Evolutionary conservation across 2,888 invertebrate genomes (phyloP), one percentile per base, ranked within the genome.

Genomic region (Leptopilina syphax): DNA sequence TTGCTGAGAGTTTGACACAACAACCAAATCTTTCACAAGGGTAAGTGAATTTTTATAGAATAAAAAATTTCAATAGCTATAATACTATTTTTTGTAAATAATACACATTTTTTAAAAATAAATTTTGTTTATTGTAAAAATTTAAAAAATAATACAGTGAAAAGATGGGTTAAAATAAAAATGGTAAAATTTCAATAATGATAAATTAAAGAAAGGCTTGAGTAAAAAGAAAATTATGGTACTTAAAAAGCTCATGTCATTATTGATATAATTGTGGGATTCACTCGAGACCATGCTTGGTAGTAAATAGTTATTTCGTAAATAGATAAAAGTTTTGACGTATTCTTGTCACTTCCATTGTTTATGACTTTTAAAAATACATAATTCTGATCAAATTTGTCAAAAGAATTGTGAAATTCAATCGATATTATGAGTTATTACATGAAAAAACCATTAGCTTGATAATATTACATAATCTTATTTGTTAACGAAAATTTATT

Each of bases 11-110:
- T 79, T 83, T 91, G 54, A 87, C 86, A 3, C 88, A 89, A 79
- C 89, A 90, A 81, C 90, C 91, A 54, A 91, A 92, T 87, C 85
- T 91, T 65, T 92, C 91, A 7, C 90, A 91, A 84, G 91, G 89
- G 91, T 92, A 80, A 89, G 91, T 44, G 3, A 44, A 8, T 44
- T 8, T 44, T 44, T 44, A 44, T 6, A 8, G 0, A 8, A 8
- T 44, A 44, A 44, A 44, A 44, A 44, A 34, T 34, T 1, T 34
- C 5, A 8, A 44, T 44, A 44, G 8, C 5, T 1, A 44, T 44
- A 44, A 44, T 6, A 44, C 34, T 34, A 34, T 34, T 7, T 44
- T 44, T 44, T 44, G 7, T 44, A 7, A 6, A 8, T 44, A 44
- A 8, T 44, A 44, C 44, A 44, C 3, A 44, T 44, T 44, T 44